Percentiles rank a stretch among this genome's conserved stretches.
Evolutionary conservation across 2,888 invertebrate species (phyloP).

Genomic region (Phyto melanocephala): DNA sequence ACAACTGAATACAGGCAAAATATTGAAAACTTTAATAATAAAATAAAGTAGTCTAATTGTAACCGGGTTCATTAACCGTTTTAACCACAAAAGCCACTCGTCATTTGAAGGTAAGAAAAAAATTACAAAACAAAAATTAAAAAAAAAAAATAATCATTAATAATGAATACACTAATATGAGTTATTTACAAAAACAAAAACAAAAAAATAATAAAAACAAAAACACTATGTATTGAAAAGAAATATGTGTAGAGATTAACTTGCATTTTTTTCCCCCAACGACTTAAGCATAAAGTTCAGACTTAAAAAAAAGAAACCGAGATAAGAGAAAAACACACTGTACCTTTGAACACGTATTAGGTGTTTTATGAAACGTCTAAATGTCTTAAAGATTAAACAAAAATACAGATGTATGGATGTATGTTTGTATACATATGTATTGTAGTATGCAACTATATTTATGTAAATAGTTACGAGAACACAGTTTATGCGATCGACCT

Average conservation of each 20-base stretch:
- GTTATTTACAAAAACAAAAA: background rate
- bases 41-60: conserved; percentile 55
- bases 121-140: conserved; percentile 6
- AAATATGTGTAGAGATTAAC: background rate
- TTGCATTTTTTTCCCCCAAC: background rate
- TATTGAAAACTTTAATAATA: background rate
- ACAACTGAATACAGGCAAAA: conserved; percentile 2
- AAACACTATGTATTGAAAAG: background rate
- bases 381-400: conserved; percentile 12
- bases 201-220: background rate
- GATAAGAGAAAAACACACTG: background rate
- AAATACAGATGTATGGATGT: background rate
- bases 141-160: conserved; percentile 10
- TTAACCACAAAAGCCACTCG: conserved; percentile 58
- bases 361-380: conserved; percentile 37
- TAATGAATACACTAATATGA: conserved; percentile 4
- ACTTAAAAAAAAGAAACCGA: too few relatives aligned
- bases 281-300: conserved; percentile 3
- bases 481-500: conserved; percentile 54
- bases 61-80: conserved; percentile 64
- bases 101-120: conserved; percentile 52
- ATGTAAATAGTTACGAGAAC: background rate
- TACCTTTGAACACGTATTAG: conserved; percentile 60
- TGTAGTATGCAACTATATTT: background rate
- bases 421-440: too few relatives aligned